These are phyloP conservation scores for Cydia pomonella DNA, from an alignment of 1,140 invertebrate genomes.

Conservation along the genomic window DNA sequence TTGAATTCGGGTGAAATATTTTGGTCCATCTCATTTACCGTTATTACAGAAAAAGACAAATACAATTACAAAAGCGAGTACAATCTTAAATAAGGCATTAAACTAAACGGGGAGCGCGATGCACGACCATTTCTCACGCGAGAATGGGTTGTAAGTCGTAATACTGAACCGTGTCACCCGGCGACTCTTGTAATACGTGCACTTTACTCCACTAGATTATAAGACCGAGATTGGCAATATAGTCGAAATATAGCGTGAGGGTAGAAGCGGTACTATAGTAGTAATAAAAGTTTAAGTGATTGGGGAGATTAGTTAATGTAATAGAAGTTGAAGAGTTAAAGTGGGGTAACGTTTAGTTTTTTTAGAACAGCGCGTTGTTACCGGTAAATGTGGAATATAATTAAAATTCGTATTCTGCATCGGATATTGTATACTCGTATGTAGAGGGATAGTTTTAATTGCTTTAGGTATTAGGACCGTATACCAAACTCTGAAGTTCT, in stretches of 20 bases:
- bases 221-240: neutral
- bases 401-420: no score
- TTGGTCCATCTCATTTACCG: neutral
- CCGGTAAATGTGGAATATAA: neutral
- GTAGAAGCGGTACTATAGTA: constrained; percentile 6
- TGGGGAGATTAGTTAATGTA: neutral
- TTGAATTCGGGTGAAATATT: neutral
- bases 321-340: constrained; percentile 15
- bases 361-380: neutral
- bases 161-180: constrained; percentile 22
- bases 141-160: constrained; percentile 8
- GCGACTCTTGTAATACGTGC: neutral
- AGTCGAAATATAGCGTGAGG: constrained; percentile 2
- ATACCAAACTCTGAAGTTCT: no score
- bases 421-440: no score
- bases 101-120: neutral
- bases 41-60: constrained; percentile 2
- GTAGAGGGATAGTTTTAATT: no score
- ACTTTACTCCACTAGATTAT: neutral
- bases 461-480: no score
- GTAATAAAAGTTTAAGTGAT: constrained; percentile 27
- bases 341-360: constrained; percentile 19
- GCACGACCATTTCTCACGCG: constrained; percentile 12
- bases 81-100: constrained; percentile 25
- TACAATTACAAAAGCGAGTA: constrained; percentile 24